Evolutionary conservation across 2,113 vertebrate species (phyloP).

Genomic region (Engraulis encrasicolus): DNA sequence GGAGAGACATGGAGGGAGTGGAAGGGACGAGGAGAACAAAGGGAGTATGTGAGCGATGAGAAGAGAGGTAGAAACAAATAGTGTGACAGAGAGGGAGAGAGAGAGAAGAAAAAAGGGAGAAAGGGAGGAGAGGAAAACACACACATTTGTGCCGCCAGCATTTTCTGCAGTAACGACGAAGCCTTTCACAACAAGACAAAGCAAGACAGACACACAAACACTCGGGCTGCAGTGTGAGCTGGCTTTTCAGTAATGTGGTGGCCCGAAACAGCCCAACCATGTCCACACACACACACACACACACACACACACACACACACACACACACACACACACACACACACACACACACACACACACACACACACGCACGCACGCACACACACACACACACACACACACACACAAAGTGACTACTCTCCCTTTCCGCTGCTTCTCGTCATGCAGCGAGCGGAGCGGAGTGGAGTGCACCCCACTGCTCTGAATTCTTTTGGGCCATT

Average conservation of each 20-base stretch:
- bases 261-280: background rate
- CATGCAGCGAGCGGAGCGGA: too few species aligned
- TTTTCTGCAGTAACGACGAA: background rate
- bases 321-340: background rate
- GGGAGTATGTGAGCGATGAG: background rate
- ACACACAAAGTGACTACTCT: slow-evolving; percentile 28
- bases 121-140: background rate
- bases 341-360: background rate
- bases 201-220: background rate
- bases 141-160: background rate
- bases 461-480: slow-evolving; percentile 21
- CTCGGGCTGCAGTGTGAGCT: background rate
- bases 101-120: background rate
- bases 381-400: slow-evolving; percentile 33
- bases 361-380: slow-evolving; percentile 12
- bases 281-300: background rate
- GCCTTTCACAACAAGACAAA: background rate
- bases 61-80: background rate
- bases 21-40: background rate
- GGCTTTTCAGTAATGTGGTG: background rate
- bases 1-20: background rate
- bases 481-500: slow-evolving; percentile 36
- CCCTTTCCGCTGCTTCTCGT: slow-evolving; percentile 40
- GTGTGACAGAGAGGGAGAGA: background rate
- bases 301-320: background rate